phyloP scores from a whole-genome alignment of 2,797 vertebrate genomes.

The Zonotrichia albicollis region DNA sequence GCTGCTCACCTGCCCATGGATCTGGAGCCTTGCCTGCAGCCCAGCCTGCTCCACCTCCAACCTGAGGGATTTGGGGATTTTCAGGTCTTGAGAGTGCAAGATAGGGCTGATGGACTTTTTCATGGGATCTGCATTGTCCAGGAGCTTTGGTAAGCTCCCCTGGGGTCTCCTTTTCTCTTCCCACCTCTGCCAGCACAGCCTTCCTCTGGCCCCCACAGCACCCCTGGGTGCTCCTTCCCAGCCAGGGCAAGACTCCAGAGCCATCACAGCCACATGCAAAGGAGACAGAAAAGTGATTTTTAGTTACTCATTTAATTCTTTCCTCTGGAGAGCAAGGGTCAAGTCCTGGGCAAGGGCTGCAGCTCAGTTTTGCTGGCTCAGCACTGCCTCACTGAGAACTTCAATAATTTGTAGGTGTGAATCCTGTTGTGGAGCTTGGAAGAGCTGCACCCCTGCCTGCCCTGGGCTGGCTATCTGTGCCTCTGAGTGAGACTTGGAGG shows the following conservation, averaged over 20 bases:
- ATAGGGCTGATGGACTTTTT: background rate
- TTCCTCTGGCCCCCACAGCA: background rate
- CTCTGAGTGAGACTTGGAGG: background rate
- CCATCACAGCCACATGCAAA: rapidly evolving
- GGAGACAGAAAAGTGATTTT: background rate
- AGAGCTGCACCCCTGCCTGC: background rate
- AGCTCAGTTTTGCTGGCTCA: background rate
- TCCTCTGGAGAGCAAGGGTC: background rate
- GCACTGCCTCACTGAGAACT: background rate
- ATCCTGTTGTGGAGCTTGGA: background rate
- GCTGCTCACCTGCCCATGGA: rapidly evolving
- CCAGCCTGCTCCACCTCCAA: background rate
- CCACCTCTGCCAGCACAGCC: background rate
- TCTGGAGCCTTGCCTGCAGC: background rate
- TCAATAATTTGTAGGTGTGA: background rate
- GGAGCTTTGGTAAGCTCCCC: background rate
- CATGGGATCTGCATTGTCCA: background rate
- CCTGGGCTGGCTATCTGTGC: background rate
- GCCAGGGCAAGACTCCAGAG: background rate
- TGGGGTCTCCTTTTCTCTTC: background rate
- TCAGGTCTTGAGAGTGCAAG: background rate
- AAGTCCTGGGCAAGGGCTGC: background rate
- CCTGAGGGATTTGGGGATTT: background rate
- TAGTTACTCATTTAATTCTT: background rate
- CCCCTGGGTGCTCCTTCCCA: background rate